Conservation (phyloP, 2,888 invertebrate genomes). For the Clunio marinus region DNA sequence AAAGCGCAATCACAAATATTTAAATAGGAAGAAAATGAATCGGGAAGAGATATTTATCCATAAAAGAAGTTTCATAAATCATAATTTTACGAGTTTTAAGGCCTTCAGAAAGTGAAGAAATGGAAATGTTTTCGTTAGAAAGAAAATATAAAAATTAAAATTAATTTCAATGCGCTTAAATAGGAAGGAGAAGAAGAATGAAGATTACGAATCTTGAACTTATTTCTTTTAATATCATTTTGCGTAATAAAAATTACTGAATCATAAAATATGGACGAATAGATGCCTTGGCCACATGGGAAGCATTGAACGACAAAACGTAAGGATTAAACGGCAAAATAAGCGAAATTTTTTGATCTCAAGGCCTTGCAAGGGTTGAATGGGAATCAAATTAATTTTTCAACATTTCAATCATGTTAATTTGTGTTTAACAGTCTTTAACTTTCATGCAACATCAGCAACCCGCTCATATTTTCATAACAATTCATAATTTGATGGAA, state of each 20-base stretch:
- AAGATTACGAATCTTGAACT: constrained; percentile 1
- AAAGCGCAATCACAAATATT: constrained; percentile 35
- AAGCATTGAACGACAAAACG: neutral
- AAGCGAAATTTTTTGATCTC: neutral
- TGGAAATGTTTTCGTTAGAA: neutral
- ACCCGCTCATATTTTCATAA: constrained; percentile 6
- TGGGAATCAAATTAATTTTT: constrained; percentile 33
- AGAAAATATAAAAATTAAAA: constrained; percentile 24
- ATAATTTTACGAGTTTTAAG: constrained; percentile 32
- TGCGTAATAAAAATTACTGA: constrained; percentile 15
- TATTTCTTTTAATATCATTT: too few relatives aligned
- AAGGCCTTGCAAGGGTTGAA: constrained; percentile 29
- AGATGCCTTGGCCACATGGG: neutral
- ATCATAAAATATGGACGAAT: constrained; percentile 22
- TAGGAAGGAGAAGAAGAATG: neutral
- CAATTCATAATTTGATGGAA: constrained; percentile 6
- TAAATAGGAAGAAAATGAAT: constrained; percentile 30
- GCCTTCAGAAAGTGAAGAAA: neutral
- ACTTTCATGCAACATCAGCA: neutral
- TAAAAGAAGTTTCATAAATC: constrained; percentile 30
- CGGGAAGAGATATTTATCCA: constrained; percentile 27
- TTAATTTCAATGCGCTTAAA: constrained; percentile 28
- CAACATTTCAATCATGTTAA: constrained; percentile 34
- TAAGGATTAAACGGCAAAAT: neutral
- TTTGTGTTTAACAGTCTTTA: constrained; percentile 16